Percentiles rank a stretch among this genome's conserved stretches.
phyloP scores from a whole-genome alignment of 1,140 invertebrate genomes.

The Euura lappo region DNA sequence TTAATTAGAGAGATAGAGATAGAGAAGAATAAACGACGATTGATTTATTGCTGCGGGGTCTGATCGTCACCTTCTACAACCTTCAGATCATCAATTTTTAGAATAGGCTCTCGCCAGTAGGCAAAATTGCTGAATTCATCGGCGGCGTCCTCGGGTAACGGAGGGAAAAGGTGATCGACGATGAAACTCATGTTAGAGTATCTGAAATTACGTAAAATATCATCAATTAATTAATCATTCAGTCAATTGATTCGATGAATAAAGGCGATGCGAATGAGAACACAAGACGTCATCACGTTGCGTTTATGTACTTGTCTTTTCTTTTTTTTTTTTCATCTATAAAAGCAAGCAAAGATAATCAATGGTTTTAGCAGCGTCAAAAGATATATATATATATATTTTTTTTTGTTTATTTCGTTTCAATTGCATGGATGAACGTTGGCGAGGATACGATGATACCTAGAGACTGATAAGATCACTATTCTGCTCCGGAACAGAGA shows the following conservation, averaged over 20 bases:
- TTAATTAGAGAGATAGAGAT: no score
- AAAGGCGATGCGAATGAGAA: background rate
- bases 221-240: background rate
- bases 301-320: no score
- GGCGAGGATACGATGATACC: no score
- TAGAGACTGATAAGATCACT: no score
- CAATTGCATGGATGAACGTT: no score
- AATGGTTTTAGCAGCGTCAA: no score
- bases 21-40: background rate
- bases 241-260: background rate
- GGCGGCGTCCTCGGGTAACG: conserved; percentile 70
- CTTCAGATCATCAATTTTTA: conserved; percentile 50
- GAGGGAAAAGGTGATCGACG: conserved; percentile 94
- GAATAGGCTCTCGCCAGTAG: conserved; percentile 90
- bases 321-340: no score
- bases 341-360: no score
- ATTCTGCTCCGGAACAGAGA: no score
- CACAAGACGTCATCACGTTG: no score
- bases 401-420: no score
- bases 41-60: conserved; percentile 32
- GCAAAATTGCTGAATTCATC: conserved; percentile 89
- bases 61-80: conserved; percentile 34
- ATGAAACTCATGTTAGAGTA: conserved; percentile 92
- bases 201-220: conserved; percentile 64
- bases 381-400: no score